A percentile compares a stretch with the other conserved stretches of the same genome.
phyloP scores from a whole-genome alignment of 2,113 vertebrate genomes.

The Heloderma charlesbogerti region DNA sequence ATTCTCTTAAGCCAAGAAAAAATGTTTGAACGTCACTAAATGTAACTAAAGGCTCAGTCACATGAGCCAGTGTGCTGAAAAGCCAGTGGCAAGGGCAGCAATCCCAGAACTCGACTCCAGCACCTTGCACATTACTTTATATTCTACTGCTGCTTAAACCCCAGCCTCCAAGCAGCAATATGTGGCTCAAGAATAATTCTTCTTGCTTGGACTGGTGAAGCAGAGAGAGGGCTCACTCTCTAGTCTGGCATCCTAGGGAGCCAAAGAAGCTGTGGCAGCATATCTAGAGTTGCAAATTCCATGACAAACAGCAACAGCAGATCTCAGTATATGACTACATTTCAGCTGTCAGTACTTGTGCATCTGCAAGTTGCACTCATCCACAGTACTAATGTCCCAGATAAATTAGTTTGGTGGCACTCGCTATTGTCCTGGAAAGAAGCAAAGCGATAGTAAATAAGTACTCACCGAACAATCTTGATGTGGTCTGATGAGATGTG shows the following conservation, averaged over 20 bases:
- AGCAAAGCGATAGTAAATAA: too few species aligned
- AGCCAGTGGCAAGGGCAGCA: background rate
- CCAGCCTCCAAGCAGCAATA: background rate
- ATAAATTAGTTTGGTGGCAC: background rate
- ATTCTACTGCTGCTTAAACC: background rate
- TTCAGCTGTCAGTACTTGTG: background rate
- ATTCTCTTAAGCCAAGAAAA: too few species aligned
- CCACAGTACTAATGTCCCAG: background rate
- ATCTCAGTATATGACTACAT: background rate
- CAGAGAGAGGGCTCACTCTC: background rate
- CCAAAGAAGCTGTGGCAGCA: background rate
- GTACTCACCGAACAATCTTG: too few species aligned
- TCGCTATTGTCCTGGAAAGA: background rate
- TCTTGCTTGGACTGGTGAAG: background rate
- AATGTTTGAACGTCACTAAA: background rate
- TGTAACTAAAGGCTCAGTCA: background rate
- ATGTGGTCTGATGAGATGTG: too few species aligned
- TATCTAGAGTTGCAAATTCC: background rate
- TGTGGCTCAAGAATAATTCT: background rate
- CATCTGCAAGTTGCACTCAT: background rate
- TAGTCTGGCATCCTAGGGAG: background rate
- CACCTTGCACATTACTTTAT: background rate
- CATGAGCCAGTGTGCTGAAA: background rate
- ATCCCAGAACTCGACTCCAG: background rate
- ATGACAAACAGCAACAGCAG: background rate